phyloP scores from a whole-genome alignment of 2,797 vertebrate genomes.

The Acomys russatus region DNA sequence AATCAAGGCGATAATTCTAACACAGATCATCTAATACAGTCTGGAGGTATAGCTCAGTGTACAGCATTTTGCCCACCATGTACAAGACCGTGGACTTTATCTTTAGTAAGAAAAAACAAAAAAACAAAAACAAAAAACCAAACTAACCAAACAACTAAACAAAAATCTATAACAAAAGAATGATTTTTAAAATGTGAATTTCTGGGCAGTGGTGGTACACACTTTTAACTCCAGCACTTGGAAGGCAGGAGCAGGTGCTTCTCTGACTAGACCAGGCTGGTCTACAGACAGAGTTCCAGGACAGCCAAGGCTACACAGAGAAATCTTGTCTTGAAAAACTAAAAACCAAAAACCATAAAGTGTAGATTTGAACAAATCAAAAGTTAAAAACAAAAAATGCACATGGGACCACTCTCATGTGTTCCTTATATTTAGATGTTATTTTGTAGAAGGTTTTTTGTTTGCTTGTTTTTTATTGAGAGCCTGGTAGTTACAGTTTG shows the following conservation, averaged over 20 bases:
- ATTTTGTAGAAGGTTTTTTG: background rate
- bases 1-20: constrained; percentile 51
- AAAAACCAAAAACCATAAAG: background rate
- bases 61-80: background rate
- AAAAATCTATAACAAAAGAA: background rate
- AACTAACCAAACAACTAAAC: background rate
- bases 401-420: background rate
- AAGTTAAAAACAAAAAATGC: constrained; percentile 39
- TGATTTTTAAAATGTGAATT: background rate
- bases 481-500: background rate
- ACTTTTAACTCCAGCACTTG: background rate
- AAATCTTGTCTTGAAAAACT: background rate
- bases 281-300: background rate
- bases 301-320: background rate
- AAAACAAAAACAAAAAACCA: background rate
- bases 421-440: background rate
- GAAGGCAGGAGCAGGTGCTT: background rate
- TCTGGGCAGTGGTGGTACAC: background rate
- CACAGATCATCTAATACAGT: background rate
- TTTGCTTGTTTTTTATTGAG: background rate
- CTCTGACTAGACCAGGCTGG: background rate
- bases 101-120: background rate
- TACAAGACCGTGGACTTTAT: background rate
- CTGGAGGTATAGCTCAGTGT: background rate
- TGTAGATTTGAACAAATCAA: background rate